phyloP scores from a whole-genome alignment of 2,797 vertebrate genomes.

The Chelon labrosus region DNA sequence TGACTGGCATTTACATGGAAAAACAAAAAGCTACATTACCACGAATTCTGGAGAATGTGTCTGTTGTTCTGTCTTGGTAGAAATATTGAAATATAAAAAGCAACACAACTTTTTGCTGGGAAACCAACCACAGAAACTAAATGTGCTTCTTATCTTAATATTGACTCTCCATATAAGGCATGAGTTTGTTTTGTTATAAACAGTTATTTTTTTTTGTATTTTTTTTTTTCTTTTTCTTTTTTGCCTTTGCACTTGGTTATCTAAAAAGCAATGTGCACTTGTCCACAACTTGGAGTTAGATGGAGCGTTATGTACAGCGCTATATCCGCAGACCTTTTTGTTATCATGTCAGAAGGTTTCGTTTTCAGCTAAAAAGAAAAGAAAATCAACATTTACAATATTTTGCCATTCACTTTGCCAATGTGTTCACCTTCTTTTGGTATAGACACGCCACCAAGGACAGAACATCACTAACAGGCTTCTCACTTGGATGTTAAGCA shows the following conservation, averaged over 20 bases:
- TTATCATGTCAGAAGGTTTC: conserved; percentile 69
- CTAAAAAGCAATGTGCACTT: conserved; percentile 87
- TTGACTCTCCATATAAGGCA: conserved; percentile 87
- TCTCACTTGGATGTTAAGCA: conserved; percentile 81
- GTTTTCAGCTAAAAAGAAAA: conserved; percentile 57
- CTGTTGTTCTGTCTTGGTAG: conserved; percentile 73
- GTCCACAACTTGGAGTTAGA: conserved; percentile 82
- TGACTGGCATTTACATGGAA: conserved; percentile 76
- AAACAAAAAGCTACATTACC: conserved; percentile 65
- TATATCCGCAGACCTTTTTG: conserved; percentile 73
- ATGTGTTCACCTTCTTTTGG: conserved; percentile 77
- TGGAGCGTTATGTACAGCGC: conserved; percentile 88
- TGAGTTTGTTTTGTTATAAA: conserved; percentile 83
- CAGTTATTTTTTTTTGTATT: conserved; percentile 10
- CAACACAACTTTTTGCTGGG: conserved; percentile 65
- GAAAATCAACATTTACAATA: conserved; percentile 71
- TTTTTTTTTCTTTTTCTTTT: conserved; percentile 63
- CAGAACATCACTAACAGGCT: conserved; percentile 79
- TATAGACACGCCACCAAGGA: conserved; percentile 80
- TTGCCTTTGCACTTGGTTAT: conserved; percentile 84
- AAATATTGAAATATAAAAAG: conserved; percentile 80
- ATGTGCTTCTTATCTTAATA: conserved; percentile 88
- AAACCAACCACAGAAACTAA: conserved; percentile 81
- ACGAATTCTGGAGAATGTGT: conserved; percentile 69
- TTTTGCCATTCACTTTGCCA: conserved; percentile 72